Base-by-base conservation (phyloP, 2,797 vertebrate genomes). In the Crypturellus tataupa region DNA sequence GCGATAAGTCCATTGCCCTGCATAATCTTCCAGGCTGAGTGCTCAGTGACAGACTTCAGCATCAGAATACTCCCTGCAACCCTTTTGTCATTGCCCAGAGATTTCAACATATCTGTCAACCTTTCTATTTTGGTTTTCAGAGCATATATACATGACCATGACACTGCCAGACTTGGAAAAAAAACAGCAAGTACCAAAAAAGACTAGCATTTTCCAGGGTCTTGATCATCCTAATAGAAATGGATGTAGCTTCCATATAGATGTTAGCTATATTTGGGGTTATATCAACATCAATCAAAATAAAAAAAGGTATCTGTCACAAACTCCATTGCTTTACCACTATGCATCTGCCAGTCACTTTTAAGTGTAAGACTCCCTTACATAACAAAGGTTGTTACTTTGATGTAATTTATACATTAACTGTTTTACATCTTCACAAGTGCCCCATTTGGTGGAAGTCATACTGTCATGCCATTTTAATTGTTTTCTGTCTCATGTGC, bases 1-100 rank as follows among this genome's bases (percentile, higher is more conserved):
- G 87, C 70, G 84, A 68, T n/a, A 87, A 96, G 70, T 3, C 47
- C 65, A 93, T 93, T 77, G 88, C 84, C 59, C 67, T 56, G 88
- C 68, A 78, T 92, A 90, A 89, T 92, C 42, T 94, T 33, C 33
- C 68, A 79, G 63, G 58, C 73, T 81, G 70, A 13, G 70, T 88
- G 49, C 70, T 92, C 88, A 84, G n/a, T 31, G 33, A 56, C 87
- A 95, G 89, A 49, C 31, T 93, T 90, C 84, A 92, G 51, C 70
- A 84, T 33, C 16, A 33, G 75, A 92, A 60, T 71, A 63, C 31
- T 95, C 78, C 65, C 93, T 93, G 71, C 72, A 92, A 25, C 56
- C 51, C 51, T 93, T 93, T 90, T 81, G 67, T 72, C 42, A 31
- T 3, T 87, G 89, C 85, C 69, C 85, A 93, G 91, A 91, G 56